Conservation (phyloP, 2,113 vertebrate species). For the Leptobrachium ailaonicum region DNA sequence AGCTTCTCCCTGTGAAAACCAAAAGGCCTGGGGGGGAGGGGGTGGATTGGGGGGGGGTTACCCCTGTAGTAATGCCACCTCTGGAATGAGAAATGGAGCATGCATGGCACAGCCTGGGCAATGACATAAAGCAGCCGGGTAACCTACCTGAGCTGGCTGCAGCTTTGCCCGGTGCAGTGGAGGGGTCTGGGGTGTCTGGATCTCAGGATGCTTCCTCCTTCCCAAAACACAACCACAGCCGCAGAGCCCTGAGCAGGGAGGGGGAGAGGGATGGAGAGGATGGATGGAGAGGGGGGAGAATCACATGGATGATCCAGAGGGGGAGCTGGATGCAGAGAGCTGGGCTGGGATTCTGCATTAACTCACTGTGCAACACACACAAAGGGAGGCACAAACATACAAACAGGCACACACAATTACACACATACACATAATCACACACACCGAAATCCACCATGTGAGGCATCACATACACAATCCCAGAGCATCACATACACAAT, state of each 20-base stretch:
- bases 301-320: constrained; percentile 19
- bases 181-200: not conserved
- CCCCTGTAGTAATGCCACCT: constrained; percentile 1
- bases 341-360: constrained; percentile 35
- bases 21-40: not conserved
- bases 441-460: not conserved
- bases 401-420: not conserved
- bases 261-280: not conserved
- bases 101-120: not conserved
- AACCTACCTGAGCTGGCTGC: constrained; percentile 28
- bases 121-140: not conserved
- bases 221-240: constrained; percentile 21
- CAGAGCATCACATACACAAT: not conserved
- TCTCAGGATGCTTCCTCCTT: constrained; percentile 17
- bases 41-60: not conserved
- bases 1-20: not conserved
- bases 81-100: not conserved
- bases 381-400: constrained; percentile 16
- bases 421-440: not conserved
- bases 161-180: not conserved
- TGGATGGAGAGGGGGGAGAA: not conserved
- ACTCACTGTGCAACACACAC: constrained; percentile 28
- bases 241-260: constrained; percentile 31
- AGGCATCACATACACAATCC: not conserved
- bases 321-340: constrained; percentile 37